These are phyloP conservation scores for Aldabrachelys gigantea DNA, from an alignment of 2,113 vertebrate genomes.

Conservation along the genomic window DNA sequence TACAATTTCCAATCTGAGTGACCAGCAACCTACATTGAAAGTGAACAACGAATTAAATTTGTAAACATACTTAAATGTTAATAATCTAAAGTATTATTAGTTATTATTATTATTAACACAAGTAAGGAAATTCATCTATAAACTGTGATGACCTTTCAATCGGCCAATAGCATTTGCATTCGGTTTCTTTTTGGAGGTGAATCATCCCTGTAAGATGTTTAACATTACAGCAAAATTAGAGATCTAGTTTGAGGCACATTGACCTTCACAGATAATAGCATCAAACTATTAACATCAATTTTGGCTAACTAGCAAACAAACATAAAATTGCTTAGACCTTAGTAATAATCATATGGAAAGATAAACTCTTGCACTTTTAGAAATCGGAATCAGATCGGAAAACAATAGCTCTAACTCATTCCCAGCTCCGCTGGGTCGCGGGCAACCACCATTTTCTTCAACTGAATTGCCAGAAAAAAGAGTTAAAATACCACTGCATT, in stretches of 20 bases:
- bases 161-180: neutral
- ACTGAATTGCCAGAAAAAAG: too few relatives aligned
- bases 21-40: neutral
- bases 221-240: neutral
- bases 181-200: neutral
- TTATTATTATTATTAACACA: neutral
- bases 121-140: neutral
- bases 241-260: neutral
- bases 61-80: neutral
- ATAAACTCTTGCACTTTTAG: neutral
- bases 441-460: too few relatives aligned
- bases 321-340: neutral
- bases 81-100: neutral
- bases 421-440: too few relatives aligned
- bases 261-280: neutral
- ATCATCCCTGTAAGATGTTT: neutral
- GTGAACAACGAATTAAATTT: neutral
- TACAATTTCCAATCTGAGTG: neutral
- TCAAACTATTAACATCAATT: neutral
- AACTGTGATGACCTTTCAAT: neutral
- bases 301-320: neutral
- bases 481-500: too few relatives aligned
- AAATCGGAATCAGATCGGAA: neutral
- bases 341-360: neutral
- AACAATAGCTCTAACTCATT: neutral